These are phyloP conservation scores for Encarsia formosa DNA, from an alignment of 2,888 invertebrate genomes.

Conservation along the genomic window DNA sequence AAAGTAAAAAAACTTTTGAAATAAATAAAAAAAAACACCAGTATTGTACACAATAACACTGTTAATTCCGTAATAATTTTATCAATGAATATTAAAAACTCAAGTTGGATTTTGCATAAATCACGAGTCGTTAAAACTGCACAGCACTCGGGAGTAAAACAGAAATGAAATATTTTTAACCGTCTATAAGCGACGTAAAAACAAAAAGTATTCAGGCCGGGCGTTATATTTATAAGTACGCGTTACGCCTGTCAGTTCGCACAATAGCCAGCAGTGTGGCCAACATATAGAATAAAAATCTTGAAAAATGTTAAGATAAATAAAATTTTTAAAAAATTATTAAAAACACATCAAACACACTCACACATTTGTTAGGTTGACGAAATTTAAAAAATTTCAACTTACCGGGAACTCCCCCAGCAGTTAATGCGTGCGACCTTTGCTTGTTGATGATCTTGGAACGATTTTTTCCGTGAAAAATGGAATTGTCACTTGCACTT, in stretches of 20 bases:
- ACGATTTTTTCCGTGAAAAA: constrained; percentile 45
- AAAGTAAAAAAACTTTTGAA: too few species aligned
- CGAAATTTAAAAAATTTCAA: too few species aligned
- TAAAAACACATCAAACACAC: too few species aligned
- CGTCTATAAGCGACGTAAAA: constrained; percentile 35
- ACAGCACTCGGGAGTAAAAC: constrained; percentile 10
- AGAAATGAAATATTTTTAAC: constrained; percentile 40
- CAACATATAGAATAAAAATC: constrained; percentile 7
- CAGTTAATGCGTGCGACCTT: constrained; percentile 38
- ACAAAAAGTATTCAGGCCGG: constrained; percentile 27
- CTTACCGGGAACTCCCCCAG: constrained; percentile 46
- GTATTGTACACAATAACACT: too few species aligned
- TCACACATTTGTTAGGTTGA: too few species aligned
- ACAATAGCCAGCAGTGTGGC: constrained; percentile 11
- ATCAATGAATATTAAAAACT: too few species aligned
- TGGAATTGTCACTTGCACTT: constrained; percentile 50
- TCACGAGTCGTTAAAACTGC: too few species aligned
- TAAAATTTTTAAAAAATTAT: not conserved
- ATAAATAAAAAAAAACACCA: too few species aligned
- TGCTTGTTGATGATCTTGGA: constrained; percentile 38
- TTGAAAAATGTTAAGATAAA: constrained; percentile 9
- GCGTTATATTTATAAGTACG: constrained; percentile 23
- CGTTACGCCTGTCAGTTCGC: too few species aligned
- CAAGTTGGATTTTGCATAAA: too few species aligned
- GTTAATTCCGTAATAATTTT: too few species aligned